A percentile compares a stretch with the other conserved stretches of the same genome.
phyloP scores from a whole-genome alignment of 2,888 invertebrate species.

The Drosophila demipolita region DNA sequence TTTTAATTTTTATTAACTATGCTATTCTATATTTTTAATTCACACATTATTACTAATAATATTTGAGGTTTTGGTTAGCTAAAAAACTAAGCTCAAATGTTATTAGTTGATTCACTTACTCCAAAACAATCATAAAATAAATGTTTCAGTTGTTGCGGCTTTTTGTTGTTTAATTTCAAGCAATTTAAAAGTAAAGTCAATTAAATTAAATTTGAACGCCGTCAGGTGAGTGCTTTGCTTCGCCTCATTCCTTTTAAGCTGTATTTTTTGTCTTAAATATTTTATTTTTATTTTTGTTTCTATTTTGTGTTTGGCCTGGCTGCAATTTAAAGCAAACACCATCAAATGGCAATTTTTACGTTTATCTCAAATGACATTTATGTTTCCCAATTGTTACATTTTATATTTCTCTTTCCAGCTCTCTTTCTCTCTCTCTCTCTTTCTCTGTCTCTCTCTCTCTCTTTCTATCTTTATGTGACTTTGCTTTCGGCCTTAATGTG shows the following conservation, averaged over 20 bases:
- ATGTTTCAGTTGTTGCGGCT: constrained; percentile 2
- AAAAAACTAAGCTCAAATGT: constrained; percentile 1
- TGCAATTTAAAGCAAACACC: constrained; percentile 50
- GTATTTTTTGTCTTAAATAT: constrained; percentile 6
- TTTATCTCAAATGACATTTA: constrained; percentile 78
- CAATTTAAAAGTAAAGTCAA: constrained; percentile 54
- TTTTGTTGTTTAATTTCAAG: constrained; percentile 11
- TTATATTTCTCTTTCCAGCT: constrained; percentile 33
- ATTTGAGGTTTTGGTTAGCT: constrained; percentile 10
- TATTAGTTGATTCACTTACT: constrained; percentile 19
- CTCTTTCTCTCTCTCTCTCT: background rate
- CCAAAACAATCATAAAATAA: constrained; percentile 13
- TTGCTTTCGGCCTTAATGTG: constrained; percentile 15
- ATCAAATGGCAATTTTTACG: constrained; percentile 74
- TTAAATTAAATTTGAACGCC: constrained; percentile 74
- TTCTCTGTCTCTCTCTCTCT: background rate
- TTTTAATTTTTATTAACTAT: background rate
- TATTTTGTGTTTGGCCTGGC: constrained; percentile 14
- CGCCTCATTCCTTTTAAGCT: constrained; percentile 29
- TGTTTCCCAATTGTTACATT: constrained; percentile 76
- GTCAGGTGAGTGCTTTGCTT: constrained; percentile 48
- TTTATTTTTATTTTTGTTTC: constrained; percentile 16
- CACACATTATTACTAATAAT: background rate
- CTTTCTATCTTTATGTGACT: constrained; percentile 22
- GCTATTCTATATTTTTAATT: background rate